Conservation (phyloP, 2,888 invertebrate species). For the Oligia strigilis region DNA sequence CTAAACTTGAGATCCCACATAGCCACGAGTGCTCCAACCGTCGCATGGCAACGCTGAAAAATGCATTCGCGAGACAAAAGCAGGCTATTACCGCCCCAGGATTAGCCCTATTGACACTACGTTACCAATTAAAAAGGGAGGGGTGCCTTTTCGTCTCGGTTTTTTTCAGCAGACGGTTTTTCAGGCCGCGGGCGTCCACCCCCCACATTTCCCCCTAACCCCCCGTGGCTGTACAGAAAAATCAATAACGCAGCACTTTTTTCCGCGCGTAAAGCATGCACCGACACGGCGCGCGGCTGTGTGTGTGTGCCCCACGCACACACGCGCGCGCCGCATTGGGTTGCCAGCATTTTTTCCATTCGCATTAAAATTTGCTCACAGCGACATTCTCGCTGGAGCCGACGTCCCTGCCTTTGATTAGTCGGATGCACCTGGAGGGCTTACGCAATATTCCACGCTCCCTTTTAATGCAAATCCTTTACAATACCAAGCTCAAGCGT, state of each 20-base stretch:
- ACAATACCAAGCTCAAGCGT: conserved; percentile 7
- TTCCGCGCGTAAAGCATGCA: conserved; percentile 91
- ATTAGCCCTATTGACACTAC: conserved; percentile 91
- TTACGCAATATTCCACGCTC: conserved; percentile 72
- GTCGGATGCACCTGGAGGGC: conserved; percentile 81
- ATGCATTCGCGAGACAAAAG: conserved; percentile 89
- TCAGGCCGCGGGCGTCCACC: conserved; percentile 88
- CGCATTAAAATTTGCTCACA: conserved; percentile 83
- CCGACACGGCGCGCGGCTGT: conserved; percentile 81
- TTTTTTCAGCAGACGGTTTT: conserved; percentile 91
- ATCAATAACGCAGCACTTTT: conserved; percentile 91
- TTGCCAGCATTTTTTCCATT: conserved; percentile 85
- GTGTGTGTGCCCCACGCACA: conserved; percentile 80
- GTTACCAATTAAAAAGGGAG: conserved; percentile 91
- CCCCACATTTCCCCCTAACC: conserved; percentile 72
- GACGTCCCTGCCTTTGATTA: conserved; percentile 80
- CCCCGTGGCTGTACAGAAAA: conserved; percentile 89
- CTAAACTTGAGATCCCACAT: conserved; percentile 41
- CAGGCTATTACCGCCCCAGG: conserved; percentile 87
- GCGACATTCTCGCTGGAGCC: conserved; percentile 73
- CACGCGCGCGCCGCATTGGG: conserved; percentile 79
- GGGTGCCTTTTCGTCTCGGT: conserved; percentile 90
- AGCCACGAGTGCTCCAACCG: conserved; percentile 65
- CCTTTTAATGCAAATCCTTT: conserved; percentile 49
- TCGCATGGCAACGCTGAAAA: conserved; percentile 87